Base-by-base conservation (phyloP, 1,140 invertebrate species). In the Hypsibius dujardini region DNA sequence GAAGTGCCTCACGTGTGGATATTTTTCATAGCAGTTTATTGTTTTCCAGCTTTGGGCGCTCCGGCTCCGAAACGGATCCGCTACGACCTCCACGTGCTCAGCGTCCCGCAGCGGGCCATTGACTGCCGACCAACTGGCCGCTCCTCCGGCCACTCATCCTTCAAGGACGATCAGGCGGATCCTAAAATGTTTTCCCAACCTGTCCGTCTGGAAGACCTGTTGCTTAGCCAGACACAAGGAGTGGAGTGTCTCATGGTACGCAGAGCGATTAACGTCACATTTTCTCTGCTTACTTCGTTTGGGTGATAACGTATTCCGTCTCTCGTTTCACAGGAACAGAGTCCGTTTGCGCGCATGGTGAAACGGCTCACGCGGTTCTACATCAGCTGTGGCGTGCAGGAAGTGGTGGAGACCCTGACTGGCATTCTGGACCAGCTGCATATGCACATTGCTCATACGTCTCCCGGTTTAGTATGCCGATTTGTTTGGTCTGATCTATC, bases 321-420 rank as follows among this genome's bases (percentile, higher is more conserved):
- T 67, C 45, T 15, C 62, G 3, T 15, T 67, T 67, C 45, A 3
- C 62, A 47, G 76, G 84, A 83, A 59, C 76, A 80, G 76, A 86
- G 84, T 72, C 83, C 85, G 67, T 85, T 90, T 3, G 62, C 62
- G 45, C 62, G 62, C 7, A 15, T 95, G 72, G 90, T 93, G 47
- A 86, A 87, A 67, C 84, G 92, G 74, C 90, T 95, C 89, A 96
- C 92, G 28, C 83, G 92, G 73, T 92, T 95, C 79, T 91, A 89
- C 79, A 88, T 92, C 1, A 84, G 80, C 47, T 86, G 84, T 0
- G 80, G 82, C 70, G 81, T 83, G 70, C 85, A 87, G 67, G 81
- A 83, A 46, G 86, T 86, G 1, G 77, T 87, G 1, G 81, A 83
- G 74, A 81, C 83, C 67, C 78, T 93, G 70, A 80, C 83, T 40